These are phyloP conservation scores for Zaprionus vittiger DNA, from an alignment of 1,140 invertebrate species.

Conservation along the genomic window DNA sequence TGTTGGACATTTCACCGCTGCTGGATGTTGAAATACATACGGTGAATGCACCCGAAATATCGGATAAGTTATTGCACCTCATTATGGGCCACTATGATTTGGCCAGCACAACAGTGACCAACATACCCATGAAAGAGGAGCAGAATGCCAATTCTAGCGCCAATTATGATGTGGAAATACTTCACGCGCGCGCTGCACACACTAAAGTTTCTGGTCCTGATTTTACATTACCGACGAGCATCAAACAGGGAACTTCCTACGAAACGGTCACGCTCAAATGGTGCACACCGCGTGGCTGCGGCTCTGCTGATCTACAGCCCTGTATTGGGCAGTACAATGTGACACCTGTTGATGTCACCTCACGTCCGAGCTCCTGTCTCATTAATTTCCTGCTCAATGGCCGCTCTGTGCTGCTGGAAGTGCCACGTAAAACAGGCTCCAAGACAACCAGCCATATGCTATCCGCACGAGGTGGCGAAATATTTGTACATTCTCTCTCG, in stretches of 20 bases:
- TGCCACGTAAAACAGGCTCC: slow-evolving; percentile 93
- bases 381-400: slow-evolving; percentile 98
- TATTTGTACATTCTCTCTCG: slow-evolving; percentile 96
- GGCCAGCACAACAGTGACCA: slow-evolving; percentile 98
- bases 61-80: slow-evolving; percentile 89
- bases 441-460: slow-evolving; percentile 97
- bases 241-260: slow-evolving; percentile 86
- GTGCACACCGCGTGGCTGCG: slow-evolving; percentile 96
- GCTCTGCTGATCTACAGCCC: slow-evolving; percentile 90
- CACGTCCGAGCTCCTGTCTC: slow-evolving; percentile 96
- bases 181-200: slow-evolving; percentile 94
- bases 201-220: slow-evolving; percentile 88
- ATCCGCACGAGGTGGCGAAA: slow-evolving; percentile 97
- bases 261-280: slow-evolving; percentile 95
- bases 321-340: slow-evolving; percentile 94
- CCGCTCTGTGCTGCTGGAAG: slow-evolving; percentile 96
- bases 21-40: slow-evolving; percentile 89
- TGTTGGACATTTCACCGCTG: slow-evolving; percentile 88
- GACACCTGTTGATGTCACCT: slow-evolving; percentile 98
- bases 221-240: slow-evolving; percentile 85
- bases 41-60: slow-evolving; percentile 88
- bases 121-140: slow-evolving; percentile 99
- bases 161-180: slow-evolving; percentile 98
- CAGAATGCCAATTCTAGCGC: slow-evolving; percentile 98
- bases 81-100: slow-evolving; percentile 95